Evolutionary conservation across 2,797 vertebrate species (phyloP).

Genomic region (Echiichthys vipera): DNA sequence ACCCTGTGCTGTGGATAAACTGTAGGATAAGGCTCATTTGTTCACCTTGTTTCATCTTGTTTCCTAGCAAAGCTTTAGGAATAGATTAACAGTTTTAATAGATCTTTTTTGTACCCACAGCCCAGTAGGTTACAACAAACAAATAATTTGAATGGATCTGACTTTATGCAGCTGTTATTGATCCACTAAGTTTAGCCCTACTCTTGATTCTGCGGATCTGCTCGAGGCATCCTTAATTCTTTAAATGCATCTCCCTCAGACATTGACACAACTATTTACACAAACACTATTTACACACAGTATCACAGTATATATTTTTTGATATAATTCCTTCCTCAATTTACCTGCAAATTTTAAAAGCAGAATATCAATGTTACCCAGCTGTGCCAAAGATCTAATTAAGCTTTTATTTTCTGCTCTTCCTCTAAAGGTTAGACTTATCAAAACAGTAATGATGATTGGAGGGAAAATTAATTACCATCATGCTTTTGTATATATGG

Average conservation of each 20-base stretch:
- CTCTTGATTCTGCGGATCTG: background rate
- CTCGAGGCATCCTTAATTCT: conserved; percentile 1
- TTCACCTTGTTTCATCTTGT: background rate
- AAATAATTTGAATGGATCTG: background rate
- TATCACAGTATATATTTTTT: background rate
- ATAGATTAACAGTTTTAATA: conserved; percentile 6
- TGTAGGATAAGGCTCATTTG: background rate
- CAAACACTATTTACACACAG: background rate
- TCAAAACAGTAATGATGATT: conserved; percentile 73
- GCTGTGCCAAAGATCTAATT: conserved; percentile 69
- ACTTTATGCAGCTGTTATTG: background rate
- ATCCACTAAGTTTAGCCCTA: background rate
- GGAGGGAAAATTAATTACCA: conserved; percentile 53
- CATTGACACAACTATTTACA: background rate
- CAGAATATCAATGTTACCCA: conserved; percentile 39
- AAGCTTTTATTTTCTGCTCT: conserved; percentile 50
- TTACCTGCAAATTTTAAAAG: conserved; percentile 27
- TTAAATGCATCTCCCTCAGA: background rate
- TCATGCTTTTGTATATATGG: conserved; percentile 16
- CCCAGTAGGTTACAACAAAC: conserved; percentile 13
- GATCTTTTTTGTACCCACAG: background rate
- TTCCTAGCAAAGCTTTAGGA: background rate
- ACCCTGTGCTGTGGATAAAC: background rate
- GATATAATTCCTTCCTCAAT: background rate
- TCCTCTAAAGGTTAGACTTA: conserved; percentile 75